phyloP scores from a whole-genome alignment of 1,140 invertebrate genomes.

The Matsumurasca onukii region DNA sequence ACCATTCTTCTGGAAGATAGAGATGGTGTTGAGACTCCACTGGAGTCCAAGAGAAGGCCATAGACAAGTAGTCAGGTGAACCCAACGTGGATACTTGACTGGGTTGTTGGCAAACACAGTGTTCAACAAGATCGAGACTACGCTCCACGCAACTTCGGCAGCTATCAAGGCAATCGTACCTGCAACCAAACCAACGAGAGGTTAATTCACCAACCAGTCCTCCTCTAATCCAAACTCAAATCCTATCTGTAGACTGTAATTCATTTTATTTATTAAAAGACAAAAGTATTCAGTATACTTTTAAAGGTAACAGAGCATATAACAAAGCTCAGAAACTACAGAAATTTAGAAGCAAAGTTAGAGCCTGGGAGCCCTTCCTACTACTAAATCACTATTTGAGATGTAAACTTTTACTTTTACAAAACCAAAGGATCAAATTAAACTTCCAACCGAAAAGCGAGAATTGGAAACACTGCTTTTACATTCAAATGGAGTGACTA shows the following conservation, averaged over 20 bases:
- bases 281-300: background rate
- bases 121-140: constrained; percentile 10
- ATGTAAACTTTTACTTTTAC: no score
- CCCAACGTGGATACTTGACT: background rate
- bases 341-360: background rate
- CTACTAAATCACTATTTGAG: no score
- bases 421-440: no score
- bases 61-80: background rate
- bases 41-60: constrained; percentile 7
- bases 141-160: background rate
- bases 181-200: background rate
- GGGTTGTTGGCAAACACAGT: background rate
- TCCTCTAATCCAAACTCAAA: background rate
- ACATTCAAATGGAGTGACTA: background rate
- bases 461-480: background rate
- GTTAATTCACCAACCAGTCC: background rate
- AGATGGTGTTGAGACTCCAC: constrained; percentile 9
- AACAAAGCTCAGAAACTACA: background rate
- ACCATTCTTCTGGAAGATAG: constrained; percentile 1
- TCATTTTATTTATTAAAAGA: background rate
- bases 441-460: background rate
- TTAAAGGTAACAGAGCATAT: background rate
- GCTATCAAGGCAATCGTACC: background rate
- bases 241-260: background rate
- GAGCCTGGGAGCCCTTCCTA: no score